Conservation (phyloP, 2,797 vertebrate genomes). For the Argentina silus region DNA sequence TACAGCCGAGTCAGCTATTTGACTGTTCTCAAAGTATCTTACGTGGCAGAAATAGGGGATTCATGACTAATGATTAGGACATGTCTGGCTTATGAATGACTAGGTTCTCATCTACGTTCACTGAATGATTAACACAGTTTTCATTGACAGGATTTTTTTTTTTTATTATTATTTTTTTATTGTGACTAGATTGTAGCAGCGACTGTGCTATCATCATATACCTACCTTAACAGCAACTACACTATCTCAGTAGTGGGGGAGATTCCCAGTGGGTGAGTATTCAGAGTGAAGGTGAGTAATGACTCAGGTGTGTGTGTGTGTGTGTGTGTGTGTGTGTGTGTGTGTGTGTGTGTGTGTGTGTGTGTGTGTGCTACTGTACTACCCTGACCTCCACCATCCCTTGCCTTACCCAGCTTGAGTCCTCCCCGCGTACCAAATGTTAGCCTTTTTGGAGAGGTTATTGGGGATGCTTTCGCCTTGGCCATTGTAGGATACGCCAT, state of each 20-base stretch:
- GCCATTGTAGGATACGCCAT: slow-evolving; percentile 95
- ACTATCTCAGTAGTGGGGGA: slow-evolving; percentile 85
- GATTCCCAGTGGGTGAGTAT: slow-evolving; percentile 90
- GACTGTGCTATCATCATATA: slow-evolving; percentile 85
- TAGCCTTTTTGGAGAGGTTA: slow-evolving; percentile 79
- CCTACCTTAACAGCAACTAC: slow-evolving; percentile 75
- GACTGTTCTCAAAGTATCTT: slow-evolving; percentile 34
- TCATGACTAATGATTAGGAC: slow-evolving; percentile 62
- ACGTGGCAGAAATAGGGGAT: slow-evolving; percentile 52
- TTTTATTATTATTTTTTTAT: background rate
- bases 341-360: background rate
- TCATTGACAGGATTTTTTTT: background rate
- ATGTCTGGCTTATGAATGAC: slow-evolving; percentile 47
- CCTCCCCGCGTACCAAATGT: slow-evolving; percentile 77
- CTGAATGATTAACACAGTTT: slow-evolving; percentile 18
- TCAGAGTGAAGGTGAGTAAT: background rate
- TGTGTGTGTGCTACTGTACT: background rate
- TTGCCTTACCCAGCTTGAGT: slow-evolving; percentile 77
- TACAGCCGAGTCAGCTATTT: background rate
- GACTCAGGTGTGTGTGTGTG: slow-evolving; percentile 5
- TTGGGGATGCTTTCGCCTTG: slow-evolving; percentile 90
- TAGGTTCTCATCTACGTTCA: slow-evolving; percentile 24
- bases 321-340: background rate
- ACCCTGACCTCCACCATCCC: background rate
- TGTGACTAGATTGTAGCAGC: slow-evolving; percentile 84